Evolutionary conservation across 2,888 invertebrate genomes (phyloP).

Genomic region (Nemapogon koenigi): DNA sequence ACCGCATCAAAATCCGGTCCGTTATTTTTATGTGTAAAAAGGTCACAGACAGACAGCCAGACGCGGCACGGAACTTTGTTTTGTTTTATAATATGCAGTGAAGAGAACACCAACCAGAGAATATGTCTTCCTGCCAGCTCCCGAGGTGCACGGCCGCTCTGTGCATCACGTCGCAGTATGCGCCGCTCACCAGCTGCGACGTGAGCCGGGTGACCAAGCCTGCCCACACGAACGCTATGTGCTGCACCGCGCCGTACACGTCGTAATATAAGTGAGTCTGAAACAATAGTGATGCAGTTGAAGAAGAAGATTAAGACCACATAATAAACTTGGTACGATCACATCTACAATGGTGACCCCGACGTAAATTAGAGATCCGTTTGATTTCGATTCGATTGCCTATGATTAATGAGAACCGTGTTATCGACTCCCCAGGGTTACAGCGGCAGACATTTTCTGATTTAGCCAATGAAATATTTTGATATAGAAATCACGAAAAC

Average conservation of each 20-base stretch:
- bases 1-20: too few relatives aligned
- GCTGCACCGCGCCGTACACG: slow-evolving; percentile 82
- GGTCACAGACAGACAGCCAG: neutral
- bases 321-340: too few relatives aligned
- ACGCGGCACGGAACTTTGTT: neutral
- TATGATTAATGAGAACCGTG: too few relatives aligned
- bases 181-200: slow-evolving; percentile 68
- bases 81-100: neutral
- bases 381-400: too few relatives aligned
- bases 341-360: too few relatives aligned
- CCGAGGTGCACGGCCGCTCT: slow-evolving; percentile 90
- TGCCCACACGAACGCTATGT: slow-evolving; percentile 83
- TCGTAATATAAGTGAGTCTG: slow-evolving; percentile 80
- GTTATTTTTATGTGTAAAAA: neutral
- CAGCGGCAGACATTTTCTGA: too few relatives aligned
- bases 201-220: slow-evolving; percentile 83
- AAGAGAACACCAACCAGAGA: neutral
- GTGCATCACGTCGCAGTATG: slow-evolving; percentile 89
- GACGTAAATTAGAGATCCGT: too few relatives aligned
- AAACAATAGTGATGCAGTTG: slow-evolving; percentile 14
- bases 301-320: too few relatives aligned
- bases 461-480: too few relatives aligned
- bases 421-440: too few relatives aligned
- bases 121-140: too few relatives aligned
- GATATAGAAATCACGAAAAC: too few relatives aligned